Evolutionary conservation across 92 coral and sea anemone species (phyloP), one percentile per base, ranked within the genome.

Genomic region (Palythoa caribaeorum): DNA sequence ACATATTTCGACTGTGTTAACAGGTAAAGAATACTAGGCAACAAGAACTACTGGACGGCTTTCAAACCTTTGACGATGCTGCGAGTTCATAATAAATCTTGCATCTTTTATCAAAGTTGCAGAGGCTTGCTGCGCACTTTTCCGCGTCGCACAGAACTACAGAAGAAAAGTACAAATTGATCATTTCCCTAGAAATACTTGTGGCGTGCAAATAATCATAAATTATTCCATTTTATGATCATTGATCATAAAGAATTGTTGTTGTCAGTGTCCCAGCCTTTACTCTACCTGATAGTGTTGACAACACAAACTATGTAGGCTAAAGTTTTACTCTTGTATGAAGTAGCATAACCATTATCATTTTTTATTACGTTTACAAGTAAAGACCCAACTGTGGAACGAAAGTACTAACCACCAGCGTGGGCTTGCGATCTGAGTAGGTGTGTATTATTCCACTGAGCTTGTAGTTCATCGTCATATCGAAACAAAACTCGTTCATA

Each of bases 91-190:
- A 65, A 97, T 93, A 73, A 95, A 97, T 53, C 99, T 89, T 53
- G 97, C 94, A 54, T 97, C 99, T 72, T 94, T 97, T 40, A 87
- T 87, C 17, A 97, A 94, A 39, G 78, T 94, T 84, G 90, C 93
- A 57, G 96, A 98, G 38, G 99, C 99, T 88, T 97, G 99, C 78
- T 95, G 99, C 14, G 97, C 72, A 53, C 99, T 90, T 71, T 97
- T 97, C 19, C 99, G 87, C 70, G 99, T 97, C 54, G 99, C 93
- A 71, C 99, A 97, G 72, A 97, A 97, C 99, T 97, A 39, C 40
- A 38, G 14, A 40, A 50, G 15, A 38, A 65, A 1, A 15, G 35
- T 10, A 70, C 19, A 70, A 70, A 17, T 16, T 70, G 44, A 70
- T 11, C 47, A 70, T 36, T 3, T 36, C 2, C 13, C 11, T 21